Evolutionary conservation across 1,140 invertebrate species (phyloP), one percentile per base, ranked within the genome.

Genomic region (Odontomachus brunneus): DNA sequence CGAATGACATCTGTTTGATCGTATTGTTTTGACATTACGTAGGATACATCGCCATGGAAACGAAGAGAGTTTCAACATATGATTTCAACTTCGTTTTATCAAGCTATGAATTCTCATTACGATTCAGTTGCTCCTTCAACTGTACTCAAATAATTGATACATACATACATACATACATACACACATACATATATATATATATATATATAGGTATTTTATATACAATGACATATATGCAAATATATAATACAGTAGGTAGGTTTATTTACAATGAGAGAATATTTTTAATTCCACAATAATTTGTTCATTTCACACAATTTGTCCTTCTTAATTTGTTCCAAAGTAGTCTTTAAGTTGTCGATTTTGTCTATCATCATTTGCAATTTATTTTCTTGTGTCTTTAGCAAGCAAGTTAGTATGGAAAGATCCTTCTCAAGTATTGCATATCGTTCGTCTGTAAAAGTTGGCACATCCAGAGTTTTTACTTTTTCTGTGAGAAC

Each of bases 11-110:
- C 33, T 48, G 66, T 65, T 26, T 4, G 55, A 33, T 62, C 80
- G 63, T 22, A 86, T 71, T 92, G 91, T 92, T 93, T 89, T 91
- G 91, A 86, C 69, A 83, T 22, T 12, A 73, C 33, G 11, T n/a
- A 22, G n/a, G 17, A 26, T n/a, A 9, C 14, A 88, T 92, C 84
- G 72, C 78, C 81, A 91, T 88, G 80, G 88, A 22, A 1, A 3
- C 17, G 5, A 7, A 0, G 14, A 73, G 49, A 15, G 49, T 15
- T n/a, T n/a, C 22, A 15, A 48, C 0, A 9, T 24, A n/a, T 33
- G 3, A 3, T 51, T 75, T 14, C 55, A 17, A 49, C 14, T 24
- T 1, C 19, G 17, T 55, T 69, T 5, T 44, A 44, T 44, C 38
- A 44, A 44, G 9, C 9, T 3, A 44, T 7, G 9, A 11, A 44